Conservation (phyloP, 2,888 invertebrate genomes). For the Philonicus albiceps region DNA sequence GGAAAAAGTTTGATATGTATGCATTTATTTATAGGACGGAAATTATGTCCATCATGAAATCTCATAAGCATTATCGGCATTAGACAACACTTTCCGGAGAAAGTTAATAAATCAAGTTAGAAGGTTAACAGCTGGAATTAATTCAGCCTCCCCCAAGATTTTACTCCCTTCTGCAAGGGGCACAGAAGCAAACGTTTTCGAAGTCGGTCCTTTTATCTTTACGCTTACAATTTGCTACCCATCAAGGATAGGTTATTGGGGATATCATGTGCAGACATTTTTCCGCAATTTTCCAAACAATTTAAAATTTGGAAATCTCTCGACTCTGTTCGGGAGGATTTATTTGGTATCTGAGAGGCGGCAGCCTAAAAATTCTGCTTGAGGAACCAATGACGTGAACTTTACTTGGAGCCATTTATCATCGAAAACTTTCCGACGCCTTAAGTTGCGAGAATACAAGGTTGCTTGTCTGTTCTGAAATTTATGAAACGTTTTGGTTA, state of each 20-base stretch:
- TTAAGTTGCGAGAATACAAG: conserved; percentile 17
- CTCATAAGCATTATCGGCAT: conserved; percentile 25
- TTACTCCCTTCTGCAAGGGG: neutral
- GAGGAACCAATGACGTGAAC: conserved; percentile 38
- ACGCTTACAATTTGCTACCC: conserved; percentile 27
- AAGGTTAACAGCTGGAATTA: conserved; percentile 39
- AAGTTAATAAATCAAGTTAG: conserved; percentile 39
- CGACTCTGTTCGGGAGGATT: neutral
- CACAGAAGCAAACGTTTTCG: neutral
- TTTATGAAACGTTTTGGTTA: conserved; percentile 47
- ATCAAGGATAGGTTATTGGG: conserved; percentile 27
- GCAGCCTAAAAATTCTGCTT: conserved; percentile 7
- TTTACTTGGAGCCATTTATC: conserved; percentile 36
- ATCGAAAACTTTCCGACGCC: conserved; percentile 35
- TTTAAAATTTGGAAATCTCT: conserved; percentile 39
- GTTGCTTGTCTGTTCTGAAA: conserved; percentile 30
- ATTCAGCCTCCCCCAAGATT: neutral
- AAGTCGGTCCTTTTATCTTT: conserved; percentile 21
- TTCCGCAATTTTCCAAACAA: conserved; percentile 40
- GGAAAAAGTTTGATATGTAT: neutral
- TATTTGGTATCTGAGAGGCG: neutral
- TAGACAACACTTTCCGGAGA: conserved; percentile 18
- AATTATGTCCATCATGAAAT: neutral
- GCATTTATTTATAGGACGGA: neutral
- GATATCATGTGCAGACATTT: conserved; percentile 41